Conservation (phyloP, 2,888 invertebrate species). For the Dolomedes plantarius region DNA sequence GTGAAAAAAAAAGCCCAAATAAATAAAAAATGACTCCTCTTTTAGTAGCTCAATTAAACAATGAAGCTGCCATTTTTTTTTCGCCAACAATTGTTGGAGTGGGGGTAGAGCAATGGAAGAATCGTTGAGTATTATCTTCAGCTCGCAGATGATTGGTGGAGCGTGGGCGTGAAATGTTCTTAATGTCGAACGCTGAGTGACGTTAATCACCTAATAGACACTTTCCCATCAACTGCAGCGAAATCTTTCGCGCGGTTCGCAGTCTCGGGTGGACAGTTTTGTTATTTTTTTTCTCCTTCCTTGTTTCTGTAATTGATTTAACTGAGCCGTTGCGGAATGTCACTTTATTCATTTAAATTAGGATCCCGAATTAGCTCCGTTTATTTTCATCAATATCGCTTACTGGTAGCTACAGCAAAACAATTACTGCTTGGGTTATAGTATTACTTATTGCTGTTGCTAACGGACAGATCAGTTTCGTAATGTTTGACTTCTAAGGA, state of each 20-base stretch:
- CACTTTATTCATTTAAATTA: neutral
- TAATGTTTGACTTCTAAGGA: too few species aligned
- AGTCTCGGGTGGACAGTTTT: constrained; percentile 4
- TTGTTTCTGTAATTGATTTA: constrained; percentile 1
- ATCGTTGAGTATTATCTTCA: constrained; percentile 26
- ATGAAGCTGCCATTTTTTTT: constrained; percentile 46
- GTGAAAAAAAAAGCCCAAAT: neutral
- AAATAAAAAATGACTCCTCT: constrained; percentile 20
- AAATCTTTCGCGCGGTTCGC: constrained; percentile 33
- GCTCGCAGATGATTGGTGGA: constrained; percentile 57
- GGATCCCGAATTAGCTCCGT: too few species aligned
- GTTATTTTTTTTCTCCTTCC: neutral
- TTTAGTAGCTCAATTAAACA: constrained; percentile 61
- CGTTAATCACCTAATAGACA: constrained; percentile 64
- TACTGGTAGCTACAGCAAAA: too few species aligned
- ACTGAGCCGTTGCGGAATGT: neutral
- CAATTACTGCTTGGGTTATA: too few species aligned
- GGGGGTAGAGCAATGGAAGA: constrained; percentile 1
- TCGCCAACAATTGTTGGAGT: constrained; percentile 23
- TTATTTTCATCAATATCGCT: too few species aligned
- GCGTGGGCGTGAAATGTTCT: constrained; percentile 66
- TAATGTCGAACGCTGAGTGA: constrained; percentile 54
- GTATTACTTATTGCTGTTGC: too few species aligned
- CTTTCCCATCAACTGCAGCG: constrained; percentile 51
- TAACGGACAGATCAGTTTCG: too few species aligned